A percentile compares a stretch with the other conserved stretches of the same genome.
phyloP scores from a whole-genome alignment of 2,888 invertebrate species.

The Scaptomyza tumidula region DNA sequence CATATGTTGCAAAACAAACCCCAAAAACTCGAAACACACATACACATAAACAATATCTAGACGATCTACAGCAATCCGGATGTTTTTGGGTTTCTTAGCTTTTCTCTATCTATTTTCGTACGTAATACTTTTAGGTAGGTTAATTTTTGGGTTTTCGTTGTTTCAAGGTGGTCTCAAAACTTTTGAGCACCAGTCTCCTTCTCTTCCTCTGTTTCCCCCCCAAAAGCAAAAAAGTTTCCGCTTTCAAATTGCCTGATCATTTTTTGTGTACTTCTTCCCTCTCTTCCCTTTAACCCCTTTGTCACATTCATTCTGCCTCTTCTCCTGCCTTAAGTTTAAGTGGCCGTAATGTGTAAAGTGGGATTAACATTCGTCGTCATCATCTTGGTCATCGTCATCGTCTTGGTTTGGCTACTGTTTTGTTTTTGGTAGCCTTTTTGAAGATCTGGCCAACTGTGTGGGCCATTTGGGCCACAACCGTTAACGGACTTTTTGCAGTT shows the following conservation, averaged over 20 bases:
- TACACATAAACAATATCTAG: conserved; percentile 46
- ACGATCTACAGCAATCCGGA: conserved; percentile 70
- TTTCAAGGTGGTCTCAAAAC: conserved; percentile 57
- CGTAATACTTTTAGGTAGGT: conserved; percentile 71
- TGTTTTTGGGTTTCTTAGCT: conserved; percentile 35
- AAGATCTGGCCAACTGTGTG: conserved; percentile 2
- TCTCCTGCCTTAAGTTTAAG: conserved; percentile 28
- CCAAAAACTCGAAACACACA: conserved; percentile 8
- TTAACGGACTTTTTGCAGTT: conserved; percentile 10
- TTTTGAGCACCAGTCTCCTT: conserved; percentile 8
- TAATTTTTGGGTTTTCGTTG: conserved; percentile 54
- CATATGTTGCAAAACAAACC: conserved; percentile 45
- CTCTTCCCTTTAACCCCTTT: background rate
- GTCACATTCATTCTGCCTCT: background rate
- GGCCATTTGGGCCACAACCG: conserved; percentile 1
- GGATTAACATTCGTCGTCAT: conserved; percentile 48
- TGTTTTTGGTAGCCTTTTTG: conserved; percentile 21
- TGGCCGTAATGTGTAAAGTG: conserved; percentile 60
- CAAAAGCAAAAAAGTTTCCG: conserved; percentile 55
- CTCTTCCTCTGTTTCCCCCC: conserved; percentile 10
- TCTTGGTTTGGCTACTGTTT: conserved; percentile 40
- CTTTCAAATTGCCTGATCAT: conserved; percentile 55
- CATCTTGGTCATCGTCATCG: background rate
- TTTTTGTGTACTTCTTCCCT: conserved; percentile 5
- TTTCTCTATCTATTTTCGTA: conserved; percentile 53